These are phyloP conservation scores for Whitmania pigra DNA, from an alignment of 1,140 invertebrate species.

Conservation along the genomic window DNA sequence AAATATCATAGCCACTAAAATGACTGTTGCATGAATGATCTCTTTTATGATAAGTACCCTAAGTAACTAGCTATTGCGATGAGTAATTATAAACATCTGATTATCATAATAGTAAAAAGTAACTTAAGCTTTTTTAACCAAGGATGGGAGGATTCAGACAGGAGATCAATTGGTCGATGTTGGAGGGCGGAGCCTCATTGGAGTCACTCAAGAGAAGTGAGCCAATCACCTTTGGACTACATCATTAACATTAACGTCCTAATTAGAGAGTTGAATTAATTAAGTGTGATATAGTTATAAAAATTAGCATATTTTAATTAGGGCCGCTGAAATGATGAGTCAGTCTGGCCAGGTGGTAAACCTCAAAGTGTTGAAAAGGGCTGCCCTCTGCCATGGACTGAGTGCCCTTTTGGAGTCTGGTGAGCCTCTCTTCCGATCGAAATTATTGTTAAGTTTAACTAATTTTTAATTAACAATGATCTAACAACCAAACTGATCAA, in stretches of 20 bases:
- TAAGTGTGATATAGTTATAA: too few species aligned
- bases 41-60: too few species aligned
- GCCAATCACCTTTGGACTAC: conserved; percentile 11
- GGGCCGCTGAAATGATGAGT: conserved; percentile 88
- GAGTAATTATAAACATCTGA: too few species aligned
- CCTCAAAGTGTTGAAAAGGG: conserved; percentile 90
- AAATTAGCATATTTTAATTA: conserved; percentile 30
- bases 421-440: conserved; percentile 44
- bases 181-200: conserved; percentile 86
- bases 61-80: too few species aligned
- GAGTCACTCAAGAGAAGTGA: conserved; percentile 77
- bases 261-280: too few species aligned
- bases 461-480: neutral
- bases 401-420: conserved; percentile 65
- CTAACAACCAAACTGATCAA: too few species aligned
- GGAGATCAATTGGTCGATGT: conserved; percentile 95
- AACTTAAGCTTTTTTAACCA: neutral
- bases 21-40: too few species aligned
- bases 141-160: conserved; percentile 80
- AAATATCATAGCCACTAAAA: too few species aligned
- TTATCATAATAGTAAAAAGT: too few species aligned
- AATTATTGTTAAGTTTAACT: neutral
- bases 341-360: conserved; percentile 81
- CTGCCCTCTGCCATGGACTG: conserved; percentile 87
- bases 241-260: neutral